Evolutionary conservation across 2,888 invertebrate genomes (phyloP).

Genomic region (Pristionchus fissidentatus): DNA sequence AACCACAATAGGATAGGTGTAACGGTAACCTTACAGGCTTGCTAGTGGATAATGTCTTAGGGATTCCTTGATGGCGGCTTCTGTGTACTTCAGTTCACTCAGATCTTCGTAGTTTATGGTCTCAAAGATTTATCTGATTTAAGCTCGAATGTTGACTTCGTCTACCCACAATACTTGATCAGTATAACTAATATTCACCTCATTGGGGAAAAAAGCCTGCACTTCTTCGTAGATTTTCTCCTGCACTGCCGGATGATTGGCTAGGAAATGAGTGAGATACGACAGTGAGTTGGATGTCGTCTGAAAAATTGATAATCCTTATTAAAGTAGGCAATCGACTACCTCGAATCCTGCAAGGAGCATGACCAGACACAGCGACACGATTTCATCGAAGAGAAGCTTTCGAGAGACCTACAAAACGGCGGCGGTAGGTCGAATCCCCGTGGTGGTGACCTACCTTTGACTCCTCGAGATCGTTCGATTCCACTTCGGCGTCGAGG

Average conservation of each 20-base stretch:
- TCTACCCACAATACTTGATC: neutral
- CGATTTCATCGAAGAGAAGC: conserved; percentile 64
- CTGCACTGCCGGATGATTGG: conserved; percentile 60
- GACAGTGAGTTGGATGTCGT: conserved; percentile 29
- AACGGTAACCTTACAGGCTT: conserved; percentile 58
- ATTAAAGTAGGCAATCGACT: conserved; percentile 61
- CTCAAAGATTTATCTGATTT: conserved; percentile 37
- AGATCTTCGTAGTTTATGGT: conserved; percentile 64
- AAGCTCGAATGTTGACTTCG: neutral
- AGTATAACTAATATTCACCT: conserved; percentile 43
- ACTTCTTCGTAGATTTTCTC: conserved; percentile 55
- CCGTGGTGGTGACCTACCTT: too few species aligned
- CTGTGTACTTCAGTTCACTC: conserved; percentile 62
- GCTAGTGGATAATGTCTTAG: conserved; percentile 69
- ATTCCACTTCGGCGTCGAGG: conserved; percentile 25
- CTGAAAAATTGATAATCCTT: neutral
- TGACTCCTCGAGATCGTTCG: neutral
- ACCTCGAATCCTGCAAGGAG: conserved; percentile 77
- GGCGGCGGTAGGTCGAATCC: neutral
- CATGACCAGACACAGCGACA: conserved; percentile 65
- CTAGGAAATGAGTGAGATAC: conserved; percentile 50
- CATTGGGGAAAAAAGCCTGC: conserved; percentile 51
- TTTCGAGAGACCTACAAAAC: conserved; percentile 57
- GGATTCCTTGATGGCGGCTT: conserved; percentile 67
- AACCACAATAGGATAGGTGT: too few species aligned